phyloP scores from a whole-genome alignment of 2,113 vertebrate genomes.

The Cairina moschata region DNA sequence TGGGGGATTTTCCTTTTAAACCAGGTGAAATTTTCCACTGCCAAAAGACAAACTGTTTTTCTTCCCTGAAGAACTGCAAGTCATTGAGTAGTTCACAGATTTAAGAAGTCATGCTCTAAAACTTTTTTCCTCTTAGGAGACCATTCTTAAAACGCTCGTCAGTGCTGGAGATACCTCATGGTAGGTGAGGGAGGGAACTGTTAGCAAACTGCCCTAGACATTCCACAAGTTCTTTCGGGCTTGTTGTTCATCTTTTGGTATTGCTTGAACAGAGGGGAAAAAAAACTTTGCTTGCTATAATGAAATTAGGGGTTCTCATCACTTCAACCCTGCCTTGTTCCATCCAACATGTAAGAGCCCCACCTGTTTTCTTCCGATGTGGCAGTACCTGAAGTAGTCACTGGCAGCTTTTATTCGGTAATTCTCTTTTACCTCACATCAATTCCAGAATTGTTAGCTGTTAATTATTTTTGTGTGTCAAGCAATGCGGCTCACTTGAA shows the following conservation, averaged over 20 bases:
- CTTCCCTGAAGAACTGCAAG: neutral
- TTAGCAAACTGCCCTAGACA: neutral
- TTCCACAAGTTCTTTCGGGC: neutral
- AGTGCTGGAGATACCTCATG: neutral
- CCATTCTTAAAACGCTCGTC: neutral
- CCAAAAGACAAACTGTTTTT: neutral
- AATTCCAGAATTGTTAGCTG: neutral
- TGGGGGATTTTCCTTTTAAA: neutral
- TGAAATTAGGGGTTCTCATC: neutral
- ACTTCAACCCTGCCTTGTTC: neutral
- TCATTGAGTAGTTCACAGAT: neutral
- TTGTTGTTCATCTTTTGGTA: neutral
- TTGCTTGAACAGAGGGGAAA: neutral
- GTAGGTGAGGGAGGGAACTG: neutral
- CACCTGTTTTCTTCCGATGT: fast-evolving
- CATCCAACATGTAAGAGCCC: no score
- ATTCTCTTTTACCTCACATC: neutral
- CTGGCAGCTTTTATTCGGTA: neutral
- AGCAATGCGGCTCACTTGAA: neutral
- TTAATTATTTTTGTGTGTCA: neutral
- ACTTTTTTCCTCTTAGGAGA: neutral
- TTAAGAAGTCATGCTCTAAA: neutral
- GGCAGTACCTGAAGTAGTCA: neutral
- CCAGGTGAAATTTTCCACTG: neutral
- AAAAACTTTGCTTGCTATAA: fast-evolving